Conservation (phyloP, 2,888 invertebrate species). For the Dendrolimus houi region DNA sequence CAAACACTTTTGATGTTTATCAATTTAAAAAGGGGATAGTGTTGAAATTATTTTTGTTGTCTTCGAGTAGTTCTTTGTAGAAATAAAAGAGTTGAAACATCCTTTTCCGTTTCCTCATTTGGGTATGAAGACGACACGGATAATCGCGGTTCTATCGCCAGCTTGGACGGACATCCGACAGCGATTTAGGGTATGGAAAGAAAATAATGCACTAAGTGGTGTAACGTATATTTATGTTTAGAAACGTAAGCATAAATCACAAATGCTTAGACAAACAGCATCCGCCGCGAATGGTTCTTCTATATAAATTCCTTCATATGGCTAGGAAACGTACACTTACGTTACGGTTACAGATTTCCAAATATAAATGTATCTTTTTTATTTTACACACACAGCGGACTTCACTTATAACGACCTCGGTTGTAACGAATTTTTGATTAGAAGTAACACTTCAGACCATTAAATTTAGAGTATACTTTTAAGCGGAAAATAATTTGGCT, state of each 20-base stretch:
- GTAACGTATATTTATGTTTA: not conserved
- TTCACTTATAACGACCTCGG: no score
- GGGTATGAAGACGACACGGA: constrained; percentile 23
- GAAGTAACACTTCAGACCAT: no score
- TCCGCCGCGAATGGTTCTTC: not conserved
- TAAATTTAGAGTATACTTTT: no score
- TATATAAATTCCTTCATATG: no score
- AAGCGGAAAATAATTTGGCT: no score
- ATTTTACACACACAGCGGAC: no score
- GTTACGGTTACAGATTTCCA: no score
- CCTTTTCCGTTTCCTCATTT: constrained; percentile 43
- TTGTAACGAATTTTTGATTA: no score
- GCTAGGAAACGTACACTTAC: no score
- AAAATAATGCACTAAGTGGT: not conserved
- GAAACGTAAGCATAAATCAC: not conserved
- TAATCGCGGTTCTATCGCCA: constrained; percentile 41
- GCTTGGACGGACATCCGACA: constrained; percentile 36
- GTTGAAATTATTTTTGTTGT: constrained; percentile 23
- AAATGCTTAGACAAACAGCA: not conserved
- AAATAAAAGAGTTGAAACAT: constrained; percentile 42
- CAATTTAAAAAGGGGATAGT: constrained; percentile 21
- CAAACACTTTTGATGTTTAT: constrained; percentile 28
- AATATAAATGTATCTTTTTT: no score
- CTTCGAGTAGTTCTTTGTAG: constrained; percentile 22
- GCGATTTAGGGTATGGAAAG: constrained; percentile 4